Evolutionary conservation across 2,113 vertebrate species (phyloP), one percentile per base, ranked within the genome.

Genomic region (Caloenas nicobarica): DNA sequence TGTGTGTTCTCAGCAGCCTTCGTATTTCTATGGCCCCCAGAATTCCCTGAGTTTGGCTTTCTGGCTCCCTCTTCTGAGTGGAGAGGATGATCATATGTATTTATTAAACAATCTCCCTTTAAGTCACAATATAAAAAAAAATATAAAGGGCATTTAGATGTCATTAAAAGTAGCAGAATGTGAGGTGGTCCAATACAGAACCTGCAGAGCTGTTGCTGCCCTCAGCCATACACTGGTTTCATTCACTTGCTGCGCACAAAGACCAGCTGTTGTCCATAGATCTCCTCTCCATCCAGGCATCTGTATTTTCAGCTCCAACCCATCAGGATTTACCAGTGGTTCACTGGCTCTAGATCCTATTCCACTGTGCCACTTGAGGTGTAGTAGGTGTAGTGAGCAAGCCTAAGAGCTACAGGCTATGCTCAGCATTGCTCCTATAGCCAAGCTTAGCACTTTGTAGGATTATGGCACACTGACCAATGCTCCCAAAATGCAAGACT

Each of bases 1-100:
- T 93, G 93, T 93, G 96, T 96, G 92, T 93, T 95, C 92, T 94
- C 80, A 76, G 61, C 80, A 96, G 73, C 65, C 34, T 95, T 96
- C 11, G 0, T 60, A 53, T 65, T 92, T 93, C 86, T 57, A 53
- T 5, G 16, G 44, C 25, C 64, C 42, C 33, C 48, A 81, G 56
- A 42, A 91, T 85, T 91, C 77, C 40, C 53, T 0, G 9, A 81
- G 40, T 89, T 93, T 89, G 73, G 66, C 38, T 95, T 95, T 91
- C 61, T 89, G 77, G 62, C 86, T 93, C 77, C 86, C 73, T 95
- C 86, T 96, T 96, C 85, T 91, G 91, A 93, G 76, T 50, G 33
- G 44, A 83, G 61, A 77, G 21, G 8, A 83, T 64, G 69, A 84
- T 65, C 17, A 6, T 93, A 60, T 2, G 1, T 34, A 65, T 44